These are phyloP conservation scores for Hermodice carunculata DNA, from an alignment of 2,888 invertebrate genomes.

Conservation along the genomic window DNA sequence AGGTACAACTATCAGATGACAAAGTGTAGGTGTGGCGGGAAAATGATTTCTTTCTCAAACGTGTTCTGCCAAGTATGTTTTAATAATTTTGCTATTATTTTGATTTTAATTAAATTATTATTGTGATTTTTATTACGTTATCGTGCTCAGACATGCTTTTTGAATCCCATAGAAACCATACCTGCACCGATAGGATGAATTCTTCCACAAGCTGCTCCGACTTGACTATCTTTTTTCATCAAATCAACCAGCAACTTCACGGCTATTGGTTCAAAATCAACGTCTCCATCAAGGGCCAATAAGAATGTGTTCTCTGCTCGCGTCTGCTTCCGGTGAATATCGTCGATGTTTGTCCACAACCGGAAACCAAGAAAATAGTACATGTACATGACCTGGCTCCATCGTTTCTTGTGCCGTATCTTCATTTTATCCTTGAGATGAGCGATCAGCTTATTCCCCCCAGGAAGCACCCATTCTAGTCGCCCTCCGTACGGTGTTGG, in stretches of 20 bases:
- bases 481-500: conserved; percentile 90
- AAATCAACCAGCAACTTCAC: conserved; percentile 94
- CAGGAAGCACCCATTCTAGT: conserved; percentile 86
- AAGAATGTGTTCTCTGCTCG: conserved; percentile 94
- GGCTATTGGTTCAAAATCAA: conserved; percentile 96
- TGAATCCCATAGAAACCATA: too few relatives aligned
- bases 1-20: too few relatives aligned
- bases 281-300: conserved; percentile 96
- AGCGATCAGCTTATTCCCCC: conserved; percentile 85
- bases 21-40: too few relatives aligned
- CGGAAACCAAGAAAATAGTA: conserved; percentile 97
- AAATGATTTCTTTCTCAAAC: too few relatives aligned
- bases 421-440: conserved; percentile 91
- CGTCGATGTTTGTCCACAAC: conserved; percentile 75
- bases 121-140: too few relatives aligned
- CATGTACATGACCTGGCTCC: conserved; percentile 97
- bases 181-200: conserved; percentile 97
- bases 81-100: too few relatives aligned
- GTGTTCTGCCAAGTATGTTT: too few relatives aligned
- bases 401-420: conserved; percentile 90
- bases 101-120: too few relatives aligned
- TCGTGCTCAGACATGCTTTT: too few relatives aligned
- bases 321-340: conserved; percentile 32
- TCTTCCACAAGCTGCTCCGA: conserved; percentile 97
- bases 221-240: conserved; percentile 97